These are phyloP conservation scores for Drepana falcataria DNA, from an alignment of 2,888 invertebrate genomes.

Conservation along the genomic window DNA sequence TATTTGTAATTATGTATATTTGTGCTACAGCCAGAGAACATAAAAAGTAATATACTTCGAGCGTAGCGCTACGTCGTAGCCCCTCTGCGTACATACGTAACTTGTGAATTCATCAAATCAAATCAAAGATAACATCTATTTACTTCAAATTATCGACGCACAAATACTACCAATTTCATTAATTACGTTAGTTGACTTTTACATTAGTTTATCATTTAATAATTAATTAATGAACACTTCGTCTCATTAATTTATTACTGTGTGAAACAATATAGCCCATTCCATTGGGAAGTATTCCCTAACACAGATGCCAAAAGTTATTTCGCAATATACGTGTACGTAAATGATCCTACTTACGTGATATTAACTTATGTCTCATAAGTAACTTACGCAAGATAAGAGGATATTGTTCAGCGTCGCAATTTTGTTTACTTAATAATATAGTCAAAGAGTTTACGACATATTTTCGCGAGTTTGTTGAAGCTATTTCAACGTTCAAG, in stretches of 20 bases:
- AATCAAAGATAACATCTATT: too few relatives aligned
- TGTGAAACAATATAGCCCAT: not conserved
- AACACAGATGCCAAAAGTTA: constrained; percentile 2
- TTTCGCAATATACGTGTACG: not conserved
- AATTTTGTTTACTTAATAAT: constrained; percentile 20
- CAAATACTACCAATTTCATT: too few relatives aligned
- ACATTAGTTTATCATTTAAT: too few relatives aligned
- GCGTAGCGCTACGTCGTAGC: too few relatives aligned
- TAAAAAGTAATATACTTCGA: too few relatives aligned
- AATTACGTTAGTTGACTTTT: too few relatives aligned
- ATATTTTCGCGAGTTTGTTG: constrained; percentile 7
- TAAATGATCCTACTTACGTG: not conserved
- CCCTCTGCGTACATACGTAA: too few relatives aligned
- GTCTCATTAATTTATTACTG: not conserved
- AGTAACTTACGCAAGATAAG: constrained; percentile 17
- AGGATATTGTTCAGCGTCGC: constrained; percentile 18
- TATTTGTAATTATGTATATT: too few relatives aligned
- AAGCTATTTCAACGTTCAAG: not conserved
- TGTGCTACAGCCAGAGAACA: too few relatives aligned
- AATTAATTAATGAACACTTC: not conserved
- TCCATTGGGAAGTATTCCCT: not conserved
- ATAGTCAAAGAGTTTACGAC: constrained; percentile 5
- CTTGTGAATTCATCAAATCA: too few relatives aligned
- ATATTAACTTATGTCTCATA: constrained; percentile 7
- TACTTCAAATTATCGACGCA: too few relatives aligned